Percentiles rank a stretch among this genome's conserved stretches.
Conservation (phyloP, 2,113 vertebrate species). For the Fregata magnificens region DNA sequence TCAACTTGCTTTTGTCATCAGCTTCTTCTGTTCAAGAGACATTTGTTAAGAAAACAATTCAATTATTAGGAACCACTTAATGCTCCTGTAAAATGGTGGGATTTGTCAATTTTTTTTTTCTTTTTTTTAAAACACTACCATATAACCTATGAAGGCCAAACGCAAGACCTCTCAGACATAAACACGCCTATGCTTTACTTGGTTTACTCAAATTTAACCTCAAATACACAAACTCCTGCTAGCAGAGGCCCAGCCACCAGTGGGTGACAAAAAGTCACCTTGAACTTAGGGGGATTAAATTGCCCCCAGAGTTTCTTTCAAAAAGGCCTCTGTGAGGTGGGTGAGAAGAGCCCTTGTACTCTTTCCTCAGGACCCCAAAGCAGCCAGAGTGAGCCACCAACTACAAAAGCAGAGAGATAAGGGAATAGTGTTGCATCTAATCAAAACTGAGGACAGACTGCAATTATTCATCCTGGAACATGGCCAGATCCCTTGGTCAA, state of each 20-base stretch:
- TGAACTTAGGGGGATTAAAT: not conserved
- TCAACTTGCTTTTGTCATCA: not conserved
- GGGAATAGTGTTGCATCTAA: not conserved
- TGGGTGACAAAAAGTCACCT: not conserved
- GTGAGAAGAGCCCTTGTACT: not conserved
- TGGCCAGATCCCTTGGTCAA: not conserved
- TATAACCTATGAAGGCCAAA: not conserved
- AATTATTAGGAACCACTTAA: not conserved
- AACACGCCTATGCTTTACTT: rapidly evolving
- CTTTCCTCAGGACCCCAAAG: not conserved
- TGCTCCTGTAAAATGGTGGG: not conserved
- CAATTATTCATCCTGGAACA: not conserved
- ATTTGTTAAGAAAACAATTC: not conserved
- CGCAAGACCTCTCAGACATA: not conserved
- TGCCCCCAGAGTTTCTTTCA: not conserved
- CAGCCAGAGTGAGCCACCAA: not conserved
- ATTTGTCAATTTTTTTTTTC: not conserved
- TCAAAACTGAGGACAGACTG: not conserved
- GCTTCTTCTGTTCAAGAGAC: not conserved
- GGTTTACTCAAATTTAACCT: not conserved
- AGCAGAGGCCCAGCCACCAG: not conserved
- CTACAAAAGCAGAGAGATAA: not conserved
- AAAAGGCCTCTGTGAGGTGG: not conserved
- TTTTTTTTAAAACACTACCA: not conserved
- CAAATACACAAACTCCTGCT: not conserved